These are phyloP conservation scores for Phyllostomus hastatus DNA, from an alignment of 2,113 vertebrate genomes.

Conservation along the genomic window DNA sequence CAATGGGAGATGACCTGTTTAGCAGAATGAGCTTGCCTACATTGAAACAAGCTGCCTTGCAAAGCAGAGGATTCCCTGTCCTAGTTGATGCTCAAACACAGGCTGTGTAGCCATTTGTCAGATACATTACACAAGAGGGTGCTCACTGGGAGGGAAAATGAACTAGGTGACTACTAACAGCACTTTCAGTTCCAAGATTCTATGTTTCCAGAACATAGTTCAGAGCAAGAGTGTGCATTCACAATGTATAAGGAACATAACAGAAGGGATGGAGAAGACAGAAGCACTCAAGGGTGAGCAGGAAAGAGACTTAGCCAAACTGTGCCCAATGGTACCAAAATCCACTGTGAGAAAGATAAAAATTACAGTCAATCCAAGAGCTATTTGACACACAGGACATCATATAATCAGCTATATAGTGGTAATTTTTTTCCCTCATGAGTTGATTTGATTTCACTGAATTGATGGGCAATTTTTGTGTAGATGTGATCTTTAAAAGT, in stretches of 20 bases:
- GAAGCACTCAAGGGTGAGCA: slow-evolving; percentile 3
- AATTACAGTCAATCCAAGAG: slow-evolving; percentile 17
- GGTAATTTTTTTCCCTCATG: neutral
- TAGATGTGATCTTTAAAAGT: slow-evolving; percentile 28
- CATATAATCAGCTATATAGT: neutral
- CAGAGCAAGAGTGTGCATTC: neutral
- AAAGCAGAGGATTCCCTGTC: slow-evolving; percentile 34
- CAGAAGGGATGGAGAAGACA: slow-evolving; percentile 18
- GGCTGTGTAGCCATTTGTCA: slow-evolving; percentile 41
- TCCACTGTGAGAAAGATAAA: slow-evolving; percentile 7
- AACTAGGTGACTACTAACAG: neutral
- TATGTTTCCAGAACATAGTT: slow-evolving; percentile 38
- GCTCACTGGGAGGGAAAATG: neutral
- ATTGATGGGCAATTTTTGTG: neutral
- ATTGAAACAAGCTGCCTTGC: neutral
- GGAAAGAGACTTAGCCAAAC: slow-evolving; percentile 9
- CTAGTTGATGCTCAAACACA: slow-evolving; percentile 18
- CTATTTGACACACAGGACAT: slow-evolving; percentile 8
- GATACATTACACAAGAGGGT: neutral
- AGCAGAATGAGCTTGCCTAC: neutral
- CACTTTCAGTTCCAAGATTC: slow-evolving; percentile 15
- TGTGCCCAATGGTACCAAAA: neutral
- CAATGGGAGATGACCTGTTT: neutral
- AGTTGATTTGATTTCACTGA: slow-evolving; percentile 12
- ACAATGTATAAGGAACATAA: neutral